Evolutionary conservation across 2,113 vertebrate species (phyloP).

Genomic region (Ageneiosus marmoratus): DNA sequence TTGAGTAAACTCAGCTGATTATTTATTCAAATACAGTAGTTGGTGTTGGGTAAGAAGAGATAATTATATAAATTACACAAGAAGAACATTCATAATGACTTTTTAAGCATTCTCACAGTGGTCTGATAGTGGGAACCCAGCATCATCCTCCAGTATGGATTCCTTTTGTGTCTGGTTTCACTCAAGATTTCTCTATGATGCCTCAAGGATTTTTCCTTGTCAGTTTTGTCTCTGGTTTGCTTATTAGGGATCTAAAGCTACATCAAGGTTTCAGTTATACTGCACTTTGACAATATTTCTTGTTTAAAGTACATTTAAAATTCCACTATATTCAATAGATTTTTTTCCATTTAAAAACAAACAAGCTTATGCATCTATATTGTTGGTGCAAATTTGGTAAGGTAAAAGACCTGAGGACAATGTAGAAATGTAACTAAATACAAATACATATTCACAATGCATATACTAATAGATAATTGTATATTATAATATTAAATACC

Average conservation of each 20-base stretch:
- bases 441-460: background rate
- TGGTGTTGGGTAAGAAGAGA: too few species aligned
- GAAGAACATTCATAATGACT: background rate
- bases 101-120: background rate
- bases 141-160: background rate
- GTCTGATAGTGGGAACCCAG: background rate
- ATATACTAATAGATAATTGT: background rate
- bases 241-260: too few species aligned
- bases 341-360: too few species aligned
- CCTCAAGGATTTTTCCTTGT: too few species aligned
- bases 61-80: background rate
- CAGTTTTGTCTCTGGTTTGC: too few species aligned
- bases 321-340: too few species aligned
- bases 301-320: background rate
- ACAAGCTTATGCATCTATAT: background rate
- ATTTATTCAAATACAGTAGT: background rate
- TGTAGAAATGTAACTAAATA: background rate
- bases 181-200: background rate
- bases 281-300: background rate
- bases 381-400: background rate
- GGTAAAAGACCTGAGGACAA: conserved; percentile 1
- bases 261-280: too few species aligned
- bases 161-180: background rate
- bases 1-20: background rate
- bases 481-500: background rate